Evolutionary conservation across 2,888 invertebrate species (phyloP), one percentile per base, ranked within the genome.

Genomic region (Xestia rhomboidea): DNA sequence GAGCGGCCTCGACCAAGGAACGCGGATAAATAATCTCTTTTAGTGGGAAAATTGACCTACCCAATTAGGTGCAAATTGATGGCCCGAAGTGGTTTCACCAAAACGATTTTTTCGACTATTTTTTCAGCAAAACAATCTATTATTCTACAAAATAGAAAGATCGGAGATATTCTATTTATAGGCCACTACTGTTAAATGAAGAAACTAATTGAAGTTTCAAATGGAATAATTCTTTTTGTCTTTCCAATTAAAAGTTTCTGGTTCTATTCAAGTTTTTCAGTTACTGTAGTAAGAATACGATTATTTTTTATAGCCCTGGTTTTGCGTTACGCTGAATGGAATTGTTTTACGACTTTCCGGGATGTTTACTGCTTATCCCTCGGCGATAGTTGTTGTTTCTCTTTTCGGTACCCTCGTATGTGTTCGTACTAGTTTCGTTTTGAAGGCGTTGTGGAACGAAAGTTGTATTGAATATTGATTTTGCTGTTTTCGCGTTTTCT

Each of bases 161-260:
- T 68, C 13, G 18, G 15, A 30, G 44, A 18, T 30, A 15, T 38
- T 79, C 11, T 49, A 30, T 67, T 15, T 49, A 13, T n/a, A 41
- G 6, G 2, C 8, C 3, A 60, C 49, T 63, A 62, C 68, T 72
- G 18, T 76, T 44, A 64, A 38, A 62, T 57, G 18, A 24, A 44
- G 24, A 64, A 71, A 27, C 46, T 62, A 62, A 54, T 76, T 57
- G 38, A 41, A 67, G 24, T 72, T 64, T 64, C 34, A 44, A 71
- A 71, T 15, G 63, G 51, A 72, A 66, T 70, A 18, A 75, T 70
- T 71, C 10, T 79, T 76, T 81, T 79, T 66, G 70, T 68, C 70
- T 51, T 76, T 81, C 80, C 88, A 88, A 90, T 90, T 90, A 89
- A 86, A 90, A 90, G 75, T 90, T 89, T 75, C 64, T 75, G 69